Evolutionary conservation across 2,797 vertebrate species (phyloP).

Genomic region (Aeoliscus strigatus): DNA sequence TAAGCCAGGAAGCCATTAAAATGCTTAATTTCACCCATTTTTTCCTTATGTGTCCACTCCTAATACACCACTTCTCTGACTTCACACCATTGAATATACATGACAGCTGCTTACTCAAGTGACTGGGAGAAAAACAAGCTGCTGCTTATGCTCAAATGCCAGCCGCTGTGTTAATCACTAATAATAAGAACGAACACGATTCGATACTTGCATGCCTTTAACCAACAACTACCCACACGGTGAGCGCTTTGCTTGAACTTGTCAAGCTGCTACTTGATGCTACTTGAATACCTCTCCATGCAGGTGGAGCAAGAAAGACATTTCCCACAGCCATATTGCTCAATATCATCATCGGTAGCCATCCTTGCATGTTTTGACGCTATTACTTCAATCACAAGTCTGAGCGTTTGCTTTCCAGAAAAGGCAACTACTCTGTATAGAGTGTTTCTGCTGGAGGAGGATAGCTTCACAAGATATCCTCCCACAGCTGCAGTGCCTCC

Average conservation of each 20-base stretch:
- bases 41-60: too few species aligned
- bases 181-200: slow-evolving; percentile 52
- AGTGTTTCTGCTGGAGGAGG: background rate
- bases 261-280: slow-evolving; percentile 68
- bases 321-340: slow-evolving; percentile 50
- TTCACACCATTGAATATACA: too few species aligned
- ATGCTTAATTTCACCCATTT: too few species aligned
- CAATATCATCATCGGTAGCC: slow-evolving; percentile 38
- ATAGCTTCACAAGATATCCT: slow-evolving; percentile 34
- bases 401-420: background rate
- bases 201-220: slow-evolving; percentile 62
- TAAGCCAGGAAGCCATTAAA: too few species aligned
- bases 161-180: slow-evolving; percentile 38
- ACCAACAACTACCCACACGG: slow-evolving; percentile 55
- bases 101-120: background rate
- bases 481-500: slow-evolving; percentile 13
- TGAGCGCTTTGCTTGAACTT: slow-evolving; percentile 63
- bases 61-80: too few species aligned
- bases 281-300: slow-evolving; percentile 36
- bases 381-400: slow-evolving; percentile 10
- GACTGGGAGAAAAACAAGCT: slow-evolving; percentile 28
- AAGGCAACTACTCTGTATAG: background rate
- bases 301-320: slow-evolving; percentile 49
- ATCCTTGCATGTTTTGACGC: slow-evolving; percentile 11
- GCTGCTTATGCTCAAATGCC: slow-evolving; percentile 38